Base-by-base conservation (phyloP, 2,113 vertebrate species). In the Ptilonorhynchus violaceus region DNA sequence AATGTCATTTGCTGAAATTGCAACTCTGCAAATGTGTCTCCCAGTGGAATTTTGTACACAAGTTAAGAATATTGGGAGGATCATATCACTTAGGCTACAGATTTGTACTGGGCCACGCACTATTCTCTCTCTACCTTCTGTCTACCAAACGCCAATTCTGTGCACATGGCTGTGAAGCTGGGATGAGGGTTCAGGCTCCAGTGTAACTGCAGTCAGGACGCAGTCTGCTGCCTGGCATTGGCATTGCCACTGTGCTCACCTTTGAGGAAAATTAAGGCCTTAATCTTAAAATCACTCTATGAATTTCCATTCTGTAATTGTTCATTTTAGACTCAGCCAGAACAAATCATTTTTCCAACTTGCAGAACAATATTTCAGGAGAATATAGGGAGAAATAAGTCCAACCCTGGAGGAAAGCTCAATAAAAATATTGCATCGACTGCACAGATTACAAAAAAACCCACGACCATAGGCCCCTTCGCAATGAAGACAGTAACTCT, bases 91-190 rank as follows among this genome's bases (percentile, higher is more conserved):
- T 76, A 73, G 42, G 59, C 49, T 84, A 15, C 88, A 84, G 64
- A 53, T 90, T 66, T 76, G n/a, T 63, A 28, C 46, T 22, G 39
- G 23, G 27, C 44, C 42, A 24, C 0, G 1, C 10, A 6, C 49
- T 78, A 16, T 17, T 91, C 25, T 47, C 24, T 91, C 42, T 83
- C 39, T 21, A 62, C 33, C 39, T 37, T 68, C 55, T 46, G 13
- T 25, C 37, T 66, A 23, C 31, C 35, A 35, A 83, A 44, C 0
- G 0, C 42, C 69, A 62, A 3, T 28, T 42, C 76, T 18, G 33
- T 41, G 68, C 0, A 0, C 33, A 28, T 0, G 0, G 8, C 39
- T 78, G 33, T 30, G 60, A 70, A 21, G 9, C 39, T 74, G n/a
- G 41, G 18, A 31, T 67, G 39, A 28, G 28, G 14, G 13, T 27